Conservation (phyloP, 2,888 invertebrate species). For the Myopa testacea region DNA sequence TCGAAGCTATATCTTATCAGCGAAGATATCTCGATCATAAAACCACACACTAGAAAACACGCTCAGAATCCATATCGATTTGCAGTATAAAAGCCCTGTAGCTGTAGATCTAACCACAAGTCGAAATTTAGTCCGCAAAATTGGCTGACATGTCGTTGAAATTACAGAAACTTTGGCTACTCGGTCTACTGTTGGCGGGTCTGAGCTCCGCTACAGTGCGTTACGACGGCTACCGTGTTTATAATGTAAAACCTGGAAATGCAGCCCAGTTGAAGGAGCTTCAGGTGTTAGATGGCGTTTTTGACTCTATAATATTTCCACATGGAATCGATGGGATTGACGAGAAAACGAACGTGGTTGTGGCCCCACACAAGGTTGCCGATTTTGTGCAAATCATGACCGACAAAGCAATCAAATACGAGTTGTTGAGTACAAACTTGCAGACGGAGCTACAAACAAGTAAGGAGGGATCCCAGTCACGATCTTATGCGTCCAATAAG, state of each 20-base stretch:
- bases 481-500: too few relatives aligned
- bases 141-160: background rate
- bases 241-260: conserved; percentile 70
- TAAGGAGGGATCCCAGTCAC: background rate
- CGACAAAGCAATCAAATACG: conserved; percentile 65
- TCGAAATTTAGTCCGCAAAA: background rate
- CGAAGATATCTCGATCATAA: too few relatives aligned
- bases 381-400: conserved; percentile 49
- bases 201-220: background rate
- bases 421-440: conserved; percentile 66
- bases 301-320: conserved; percentile 60
- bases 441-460: background rate
- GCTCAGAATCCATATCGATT: too few relatives aligned
- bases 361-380: conserved; percentile 53
- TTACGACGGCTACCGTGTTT: conserved; percentile 72
- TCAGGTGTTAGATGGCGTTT: conserved; percentile 47
- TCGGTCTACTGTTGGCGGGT: background rate
- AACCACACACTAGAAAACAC: too few relatives aligned
- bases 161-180: background rate
- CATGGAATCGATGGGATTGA: conserved; percentile 64
- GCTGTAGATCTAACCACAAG: too few relatives aligned
- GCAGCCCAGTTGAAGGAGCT: conserved; percentile 69
- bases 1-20: too few relatives aligned
- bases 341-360: conserved; percentile 66
- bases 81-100: too few relatives aligned